Evolutionary conservation across 2,888 invertebrate genomes (phyloP), one percentile per base, ranked within the genome.

Genomic region (Argyresthia goedartella): DNA sequence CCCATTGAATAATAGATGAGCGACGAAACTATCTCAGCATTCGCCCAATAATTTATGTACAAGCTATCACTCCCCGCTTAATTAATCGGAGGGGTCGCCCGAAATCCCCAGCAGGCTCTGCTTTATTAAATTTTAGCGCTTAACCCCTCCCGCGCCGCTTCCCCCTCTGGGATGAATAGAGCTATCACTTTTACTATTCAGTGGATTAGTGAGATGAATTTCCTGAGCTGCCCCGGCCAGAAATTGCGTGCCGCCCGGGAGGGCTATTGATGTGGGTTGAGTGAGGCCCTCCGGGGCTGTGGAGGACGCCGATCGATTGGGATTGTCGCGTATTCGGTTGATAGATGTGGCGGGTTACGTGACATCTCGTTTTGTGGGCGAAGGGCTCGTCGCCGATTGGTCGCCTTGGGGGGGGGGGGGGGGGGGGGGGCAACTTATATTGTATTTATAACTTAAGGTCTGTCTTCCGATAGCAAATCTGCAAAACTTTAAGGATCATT

Each of bases 71-170:
- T 39, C 16, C 34, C 13, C 51, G 49, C 54, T 52, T 84, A 85
- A 86, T 86, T 85, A 84, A 86, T 82, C 75, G 81, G 66, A 62
- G 67, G 73, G 78, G 68, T 71, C 72, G 80, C 69, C 75, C 79
- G 67, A 71, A 66, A 68, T 70, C 61, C 60, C 54, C 61, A 63
- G 60, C 34, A 50, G 51, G 62, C 58, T 59, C 60, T 66, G 79
- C 80, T 85, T 86, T 86, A 86, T 86, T 86, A 86, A 85, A 86
- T 86, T 86, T 85, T 85, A 84, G 85, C 85, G 84, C 84, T 76
- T 73, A 71, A 70, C 63, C 60, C 59, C 64, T 60, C 62, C 61
- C 69, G 61, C 61, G 60, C 61, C 57, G 55, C 55, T 57, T 58
- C 56, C 56, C 56, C 53, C n/a, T 16, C 14, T 25, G 42, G 60